These are phyloP conservation scores for Asobara japonica DNA, from an alignment of 1,140 invertebrate species.

Conservation along the genomic window DNA sequence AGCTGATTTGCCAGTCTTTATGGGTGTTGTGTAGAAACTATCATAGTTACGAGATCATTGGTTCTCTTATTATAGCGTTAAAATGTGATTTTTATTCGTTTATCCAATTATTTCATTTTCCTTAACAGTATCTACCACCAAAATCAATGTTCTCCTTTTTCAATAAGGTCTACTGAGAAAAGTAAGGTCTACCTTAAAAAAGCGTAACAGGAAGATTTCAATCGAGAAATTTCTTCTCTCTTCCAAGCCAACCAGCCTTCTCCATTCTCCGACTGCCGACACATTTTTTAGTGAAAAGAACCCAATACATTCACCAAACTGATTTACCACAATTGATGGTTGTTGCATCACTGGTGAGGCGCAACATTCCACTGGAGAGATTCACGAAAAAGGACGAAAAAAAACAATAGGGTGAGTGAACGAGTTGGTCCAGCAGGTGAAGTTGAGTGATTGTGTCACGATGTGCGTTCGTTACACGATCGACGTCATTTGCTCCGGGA, in stretches of 20 bases:
- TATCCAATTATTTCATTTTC: no score
- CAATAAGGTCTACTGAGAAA: no score
- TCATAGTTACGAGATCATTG: no score
- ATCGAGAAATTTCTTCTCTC: no score
- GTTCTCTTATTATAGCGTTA: no score
- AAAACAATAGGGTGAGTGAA: conserved; percentile 6
- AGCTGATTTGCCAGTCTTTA: conserved; percentile 6
- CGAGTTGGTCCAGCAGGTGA: not conserved
- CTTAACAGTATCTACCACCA: no score
- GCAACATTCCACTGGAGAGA: not conserved
- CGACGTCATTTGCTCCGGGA: conserved; percentile 62
- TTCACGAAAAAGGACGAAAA: not conserved
- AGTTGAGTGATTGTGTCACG: conserved; percentile 28
- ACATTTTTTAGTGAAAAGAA: not conserved
- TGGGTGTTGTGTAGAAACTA: not conserved
- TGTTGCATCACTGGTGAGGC: not conserved
- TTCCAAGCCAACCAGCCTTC: no score
- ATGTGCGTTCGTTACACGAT: conserved; percentile 57
- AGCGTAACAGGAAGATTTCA: no score
- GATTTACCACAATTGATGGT: not conserved
- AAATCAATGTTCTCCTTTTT: no score
- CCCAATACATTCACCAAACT: not conserved
- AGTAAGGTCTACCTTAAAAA: no score
- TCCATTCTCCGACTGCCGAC: no score
- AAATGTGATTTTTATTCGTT: no score